Evolutionary conservation across 2,888 invertebrate genomes (phyloP), one percentile per base, ranked within the genome.

Genomic region (Clivina fossor): DNA sequence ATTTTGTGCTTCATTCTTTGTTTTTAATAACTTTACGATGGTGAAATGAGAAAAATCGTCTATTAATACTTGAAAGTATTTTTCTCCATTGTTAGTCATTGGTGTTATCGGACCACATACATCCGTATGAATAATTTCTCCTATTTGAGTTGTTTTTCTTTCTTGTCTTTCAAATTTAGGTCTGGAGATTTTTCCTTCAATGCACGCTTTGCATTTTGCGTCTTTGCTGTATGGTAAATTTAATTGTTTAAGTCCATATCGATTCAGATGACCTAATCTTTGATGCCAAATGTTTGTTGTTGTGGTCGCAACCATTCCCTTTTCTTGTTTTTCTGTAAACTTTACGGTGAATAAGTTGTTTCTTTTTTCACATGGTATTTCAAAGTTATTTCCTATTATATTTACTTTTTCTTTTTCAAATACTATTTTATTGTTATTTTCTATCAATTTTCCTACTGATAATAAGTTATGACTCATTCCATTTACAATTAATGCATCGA

Each of bases 11-110:
- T 59, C 57, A 35, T 8, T 54, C 37, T 59, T 58, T n/a, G 20
- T 32, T 53, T 28, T 48, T n/a, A 58, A 20, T 13, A 58, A 13
- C 11, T 58, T 43, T 4, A 57, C 58, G 15, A 41, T 22, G 7
- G 37, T 16, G 38, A 56, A 58, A 40, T 58, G 56, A 19, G 51
- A n/a, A 44, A 13, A 58, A 22, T 58, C 56, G 40, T 51, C 58
- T 22, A 56, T 51, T 1, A 56, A 15, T 13, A 35, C 32, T 26
- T 32, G 32, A 32, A 32, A 32, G 32, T 32, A 32, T 32, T 3
- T 32, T 32, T 32, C 8, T 32, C 32, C 32, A 32, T 32, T 32
- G 32, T 32, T 32, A 32, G 32, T 32, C n/a, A 32, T 8, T 32
- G 3, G 32, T 32, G 35, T 37, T 9, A 51, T 56, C 5, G 56